Percentiles rank a stretch among this genome's conserved stretches.
Conservation (phyloP, 2,113 vertebrate species). For the Gymnarchus niloticus region DNA sequence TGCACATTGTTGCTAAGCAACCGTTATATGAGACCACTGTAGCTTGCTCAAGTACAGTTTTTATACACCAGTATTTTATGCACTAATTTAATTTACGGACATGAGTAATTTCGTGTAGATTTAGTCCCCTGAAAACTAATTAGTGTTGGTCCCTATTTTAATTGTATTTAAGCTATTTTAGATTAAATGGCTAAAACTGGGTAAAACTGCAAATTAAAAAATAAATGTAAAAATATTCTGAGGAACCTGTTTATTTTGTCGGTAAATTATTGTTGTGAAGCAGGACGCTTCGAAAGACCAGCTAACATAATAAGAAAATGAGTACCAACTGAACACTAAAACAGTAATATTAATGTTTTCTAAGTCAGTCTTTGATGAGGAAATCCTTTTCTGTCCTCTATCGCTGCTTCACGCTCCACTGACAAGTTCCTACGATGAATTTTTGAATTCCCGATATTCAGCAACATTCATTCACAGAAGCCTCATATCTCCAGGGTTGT, state of each 20-base stretch:
- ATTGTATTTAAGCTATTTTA: background rate
- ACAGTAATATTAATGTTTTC: background rate
- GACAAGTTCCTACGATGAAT: background rate
- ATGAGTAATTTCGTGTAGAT: background rate
- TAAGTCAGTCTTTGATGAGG: background rate
- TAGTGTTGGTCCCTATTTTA: background rate
- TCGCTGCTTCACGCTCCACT: background rate
- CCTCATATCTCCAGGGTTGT: background rate
- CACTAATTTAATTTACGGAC: conserved; percentile 16
- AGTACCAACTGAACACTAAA: background rate
- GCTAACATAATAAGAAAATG: background rate
- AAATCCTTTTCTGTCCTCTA: background rate
- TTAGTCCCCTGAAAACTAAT: background rate
- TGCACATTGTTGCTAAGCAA: conserved; percentile 63
- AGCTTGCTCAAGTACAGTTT: conserved; percentile 15
- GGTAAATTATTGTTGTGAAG: background rate
- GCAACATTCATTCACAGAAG: background rate
- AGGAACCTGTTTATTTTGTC: background rate
- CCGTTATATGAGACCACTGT: conserved; percentile 26
- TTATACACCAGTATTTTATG: background rate
- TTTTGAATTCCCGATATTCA: background rate
- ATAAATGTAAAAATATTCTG: background rate
- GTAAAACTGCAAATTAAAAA: background rate
- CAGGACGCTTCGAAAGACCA: background rate
- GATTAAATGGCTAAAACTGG: background rate